Conservation (phyloP, 2,888 invertebrate species). For the Ophion costatus region DNA sequence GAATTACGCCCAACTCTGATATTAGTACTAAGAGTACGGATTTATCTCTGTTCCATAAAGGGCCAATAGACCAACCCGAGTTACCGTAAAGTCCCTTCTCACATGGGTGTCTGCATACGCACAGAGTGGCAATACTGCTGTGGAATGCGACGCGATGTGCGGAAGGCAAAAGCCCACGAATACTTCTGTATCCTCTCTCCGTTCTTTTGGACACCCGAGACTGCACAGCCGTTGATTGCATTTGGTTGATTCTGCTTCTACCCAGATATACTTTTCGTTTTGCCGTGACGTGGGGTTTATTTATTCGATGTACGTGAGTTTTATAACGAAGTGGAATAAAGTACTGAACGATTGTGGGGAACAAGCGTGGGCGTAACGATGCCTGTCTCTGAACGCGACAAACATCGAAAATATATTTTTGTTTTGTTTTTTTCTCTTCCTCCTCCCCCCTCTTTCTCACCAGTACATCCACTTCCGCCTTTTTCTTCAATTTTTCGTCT, state of each 20-base stretch:
- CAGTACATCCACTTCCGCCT: no score
- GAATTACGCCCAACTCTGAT: no score
- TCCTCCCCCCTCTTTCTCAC: no score
- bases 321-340: background rate
- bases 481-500: no score
- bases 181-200: background rate
- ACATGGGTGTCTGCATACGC: background rate
- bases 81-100: no score
- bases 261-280: background rate
- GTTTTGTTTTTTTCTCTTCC: no score
- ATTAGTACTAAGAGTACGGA: no score
- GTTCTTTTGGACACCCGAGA: background rate
- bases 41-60: no score
- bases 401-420: no score
- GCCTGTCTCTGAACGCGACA: background rate
- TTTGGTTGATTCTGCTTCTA: background rate
- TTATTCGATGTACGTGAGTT: slow-evolving; percentile 2
- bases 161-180: slow-evolving; percentile 2
- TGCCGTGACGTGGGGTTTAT: background rate
- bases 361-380: background rate
- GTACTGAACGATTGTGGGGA: no score
- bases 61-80: no score
- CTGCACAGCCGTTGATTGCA: slow-evolving; percentile 5
- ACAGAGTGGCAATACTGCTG: background rate
- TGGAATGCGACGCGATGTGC: background rate